Percentiles rank a stretch among this genome's conserved stretches.
These are phyloP conservation scores for Electrona antarctica DNA, from an alignment of 2,113 vertebrate species.

Conservation along the genomic window DNA sequence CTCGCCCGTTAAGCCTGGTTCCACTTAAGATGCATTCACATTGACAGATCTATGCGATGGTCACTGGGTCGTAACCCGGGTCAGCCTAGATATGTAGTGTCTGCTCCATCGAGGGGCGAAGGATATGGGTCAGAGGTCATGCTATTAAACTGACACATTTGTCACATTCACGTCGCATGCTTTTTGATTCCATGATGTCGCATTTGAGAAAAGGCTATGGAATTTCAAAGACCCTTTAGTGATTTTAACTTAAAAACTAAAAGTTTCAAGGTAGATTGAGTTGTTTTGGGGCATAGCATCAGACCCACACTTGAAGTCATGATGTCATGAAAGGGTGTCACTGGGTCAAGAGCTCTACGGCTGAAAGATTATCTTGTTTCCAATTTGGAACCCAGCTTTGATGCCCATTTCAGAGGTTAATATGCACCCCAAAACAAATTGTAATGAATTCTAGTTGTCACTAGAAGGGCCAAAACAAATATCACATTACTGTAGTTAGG, in stretches of 20 bases:
- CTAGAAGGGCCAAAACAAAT: too few relatives aligned
- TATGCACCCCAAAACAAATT: not conserved
- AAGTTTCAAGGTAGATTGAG: conserved; percentile 22
- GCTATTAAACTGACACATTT: conserved; percentile 44
- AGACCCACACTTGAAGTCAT: not conserved
- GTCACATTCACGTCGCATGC: conserved; percentile 48
- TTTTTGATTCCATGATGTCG: conserved; percentile 4
- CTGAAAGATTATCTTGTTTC: conserved; percentile 4
- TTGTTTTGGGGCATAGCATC: conserved; percentile 34
- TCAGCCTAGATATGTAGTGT: conserved; percentile 36
- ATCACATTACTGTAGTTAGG: too few relatives aligned
- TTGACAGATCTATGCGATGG: conserved; percentile 24
- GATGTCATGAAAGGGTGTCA: conserved; percentile 27
- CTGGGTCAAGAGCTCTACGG: conserved; percentile 39
- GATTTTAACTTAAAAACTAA: conserved; percentile 15
- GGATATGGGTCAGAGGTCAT: conserved; percentile 50
- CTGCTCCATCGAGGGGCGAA: conserved; percentile 24
- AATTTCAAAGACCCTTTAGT: conserved; percentile 26
- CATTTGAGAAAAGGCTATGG: not conserved
- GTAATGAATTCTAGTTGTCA: too few relatives aligned
- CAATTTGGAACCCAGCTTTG: not conserved
- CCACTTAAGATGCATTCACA: conserved; percentile 59
- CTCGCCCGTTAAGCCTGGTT: conserved; percentile 59
- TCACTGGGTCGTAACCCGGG: conserved; percentile 56
- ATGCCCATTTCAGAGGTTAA: not conserved